Base-by-base conservation (phyloP, 2,797 vertebrate species). In the Silurus aristotelis region DNA sequence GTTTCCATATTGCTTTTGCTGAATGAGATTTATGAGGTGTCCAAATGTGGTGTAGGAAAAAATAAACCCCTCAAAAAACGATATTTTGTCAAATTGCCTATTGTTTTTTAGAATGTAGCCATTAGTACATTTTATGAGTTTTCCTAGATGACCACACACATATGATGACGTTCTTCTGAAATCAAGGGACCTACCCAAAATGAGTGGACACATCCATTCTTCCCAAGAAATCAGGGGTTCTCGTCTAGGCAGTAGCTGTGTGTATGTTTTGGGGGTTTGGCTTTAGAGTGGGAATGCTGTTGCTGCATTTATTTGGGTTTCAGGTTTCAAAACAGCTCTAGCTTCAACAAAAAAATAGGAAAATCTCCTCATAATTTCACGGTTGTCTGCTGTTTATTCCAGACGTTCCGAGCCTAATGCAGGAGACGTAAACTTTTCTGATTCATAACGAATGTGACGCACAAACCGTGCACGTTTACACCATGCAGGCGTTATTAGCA, bases 401-500 rank as follows among this genome's bases (percentile, higher is more conserved):
- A 61, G 56, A 38, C 13, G 75, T 13, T 60, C 56, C 12, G 27
- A 56, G n/a, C 52, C 43, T 17, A 20, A 38, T 14, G 52, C 19
- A 19, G 20, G 77, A 63, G 48, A 63, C 1, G 38, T 46, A 79
- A 63, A 63, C 38, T n/a, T 79, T 63, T 63, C 58, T 58, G 22
- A 61, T 43, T 78, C 76, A 13, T 5, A 78, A 61, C 22, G 27
- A 78, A 43, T 43, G 31, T 43, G 58, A 78, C 10, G 31, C 31
- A 61, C 19, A 22, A 12, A 38, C 19, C 3, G 56, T 6, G 76
- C 38, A 79, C 58, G 13, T 79, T 63, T 79, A 46, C 58, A 43
- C 27, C 43, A 46, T n/a, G 60, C 38, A 63, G 77, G 20, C 58
- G n/a, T 46, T n/a, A 79, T 79, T 79, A 79, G 60, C 60, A 22